A percentile compares a stretch with the other conserved stretches of the same genome.
Evolutionary conservation across 2,113 vertebrate species (phyloP).

Genomic region (Ardeotis arabs): DNA sequence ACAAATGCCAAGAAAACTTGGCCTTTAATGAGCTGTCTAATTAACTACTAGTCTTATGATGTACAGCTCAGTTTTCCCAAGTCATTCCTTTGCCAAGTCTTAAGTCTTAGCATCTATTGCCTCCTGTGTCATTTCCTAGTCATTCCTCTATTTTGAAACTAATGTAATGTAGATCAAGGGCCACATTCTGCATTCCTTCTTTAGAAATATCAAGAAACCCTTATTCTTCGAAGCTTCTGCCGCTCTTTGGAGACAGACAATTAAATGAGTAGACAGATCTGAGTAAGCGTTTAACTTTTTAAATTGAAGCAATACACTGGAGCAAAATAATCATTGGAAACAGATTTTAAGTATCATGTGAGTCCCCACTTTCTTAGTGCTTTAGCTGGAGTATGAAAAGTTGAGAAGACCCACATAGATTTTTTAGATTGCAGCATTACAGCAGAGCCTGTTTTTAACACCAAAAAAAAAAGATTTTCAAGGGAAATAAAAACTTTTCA

Average conservation of each 20-base stretch:
- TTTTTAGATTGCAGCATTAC: constrained; percentile 12
- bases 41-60: constrained; percentile 35
- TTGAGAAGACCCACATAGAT: not conserved
- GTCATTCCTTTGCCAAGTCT: constrained; percentile 18
- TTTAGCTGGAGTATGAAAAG: not conserved
- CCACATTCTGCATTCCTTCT: not conserved
- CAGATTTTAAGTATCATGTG: not conserved
- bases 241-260: not conserved
- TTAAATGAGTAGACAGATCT: not conserved
- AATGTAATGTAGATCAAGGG: not conserved
- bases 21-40: constrained; percentile 65
- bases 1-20: constrained; percentile 51
- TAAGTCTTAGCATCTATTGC: not conserved
- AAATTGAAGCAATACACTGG: not conserved
- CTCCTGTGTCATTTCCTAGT: not conserved
- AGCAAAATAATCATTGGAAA: not conserved
- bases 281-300: not conserved
- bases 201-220: not conserved
- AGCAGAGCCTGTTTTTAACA: constrained; percentile 1
- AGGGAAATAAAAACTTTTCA: constrained; percentile 16
- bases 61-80: constrained; percentile 12
- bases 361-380: not conserved
- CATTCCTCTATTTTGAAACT: not conserved
- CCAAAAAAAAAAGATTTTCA: not conserved
- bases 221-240: not conserved